Conservation (phyloP, 2,888 invertebrate genomes). For the Clepsis dumicolana region DNA sequence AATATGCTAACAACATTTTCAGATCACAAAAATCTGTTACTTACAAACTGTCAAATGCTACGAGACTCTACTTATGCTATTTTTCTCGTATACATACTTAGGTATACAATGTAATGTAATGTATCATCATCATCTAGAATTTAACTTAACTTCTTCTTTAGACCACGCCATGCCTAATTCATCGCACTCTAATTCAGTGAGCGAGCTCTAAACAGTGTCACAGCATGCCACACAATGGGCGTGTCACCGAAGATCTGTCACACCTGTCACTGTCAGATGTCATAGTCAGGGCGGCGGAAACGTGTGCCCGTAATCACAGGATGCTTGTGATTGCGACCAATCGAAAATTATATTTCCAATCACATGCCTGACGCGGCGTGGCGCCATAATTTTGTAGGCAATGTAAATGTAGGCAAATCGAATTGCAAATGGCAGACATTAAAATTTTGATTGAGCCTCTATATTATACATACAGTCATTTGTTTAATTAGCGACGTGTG, state of each 20-base stretch:
- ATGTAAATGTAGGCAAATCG: not conserved
- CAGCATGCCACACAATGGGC: constrained; percentile 50
- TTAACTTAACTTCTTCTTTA: too few relatives aligned
- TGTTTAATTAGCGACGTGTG: too few relatives aligned
- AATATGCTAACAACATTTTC: too few relatives aligned
- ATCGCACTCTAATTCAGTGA: constrained; percentile 14
- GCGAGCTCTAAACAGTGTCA: not conserved
- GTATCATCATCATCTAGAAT: too few relatives aligned
- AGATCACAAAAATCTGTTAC: too few relatives aligned
- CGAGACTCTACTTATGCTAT: too few relatives aligned
- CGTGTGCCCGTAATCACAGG: constrained; percentile 62
- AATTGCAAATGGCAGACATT: not conserved
- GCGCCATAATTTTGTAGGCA: constrained; percentile 3
- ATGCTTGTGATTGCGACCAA: constrained; percentile 60
- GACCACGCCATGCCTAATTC: too few relatives aligned
- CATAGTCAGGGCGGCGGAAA: constrained; percentile 43
- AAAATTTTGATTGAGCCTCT: too few relatives aligned
- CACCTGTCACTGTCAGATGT: constrained; percentile 57
- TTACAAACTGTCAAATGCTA: too few relatives aligned
- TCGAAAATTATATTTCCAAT: constrained; percentile 57
- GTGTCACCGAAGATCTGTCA: constrained; percentile 56
- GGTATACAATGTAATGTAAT: too few relatives aligned
- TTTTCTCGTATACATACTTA: too few relatives aligned
- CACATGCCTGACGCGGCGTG: constrained; percentile 14
- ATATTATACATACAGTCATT: too few relatives aligned